Base-by-base conservation (phyloP, 53 echinoderm and acorn worm genomes). In the Stichopus horrens region DNA sequence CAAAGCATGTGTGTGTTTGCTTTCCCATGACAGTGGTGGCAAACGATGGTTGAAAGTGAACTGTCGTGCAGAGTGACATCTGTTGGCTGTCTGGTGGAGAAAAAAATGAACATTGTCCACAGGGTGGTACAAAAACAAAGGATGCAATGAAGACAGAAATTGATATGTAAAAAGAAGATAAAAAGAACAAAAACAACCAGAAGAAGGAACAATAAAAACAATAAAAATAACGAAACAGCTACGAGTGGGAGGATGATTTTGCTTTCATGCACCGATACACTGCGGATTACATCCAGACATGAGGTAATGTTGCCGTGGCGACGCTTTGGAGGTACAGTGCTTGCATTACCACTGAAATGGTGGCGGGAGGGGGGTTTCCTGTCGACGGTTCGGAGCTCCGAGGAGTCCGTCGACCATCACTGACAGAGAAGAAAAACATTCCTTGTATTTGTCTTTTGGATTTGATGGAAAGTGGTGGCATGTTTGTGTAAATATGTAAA, bases 321-420 rank as follows among this genome's bases (percentile, higher is more conserved):
- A 71, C 71, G 71, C 71, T 71, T 37, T 71, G 59, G 59, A 71
- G 71, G 71, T 71, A 18, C 19, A 71, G 71, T 71, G 71, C 71
- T 71, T n/a, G 16, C 63, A 63, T 63, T 71, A 71, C 14, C 19
- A 20, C 19, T 18, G 71, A 71, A 71, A 18, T 7, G 71, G 63
- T 63, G 14, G 71, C 6, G 20, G 71, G 71, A 71, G 14, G 71
- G 21, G 37, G 1, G 71, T 59, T 11, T 9, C 8, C 2, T 8
- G 59, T 59, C 4, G 59, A 59, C 59, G 8, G 59, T 59, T 59
- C 11, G 59, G 0, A 59, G 59, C 59, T 9, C 37, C 37, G 7
- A 16, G 63, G 10, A 13, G 16, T 13, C 63, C 63, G 7, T 63
- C 16, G 63, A 63, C 7, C 10, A 10, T 63, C 16, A 63, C 37